phyloP scores from a whole-genome alignment of 1,140 invertebrate genomes.

The Psilanteris sp. region DNA sequence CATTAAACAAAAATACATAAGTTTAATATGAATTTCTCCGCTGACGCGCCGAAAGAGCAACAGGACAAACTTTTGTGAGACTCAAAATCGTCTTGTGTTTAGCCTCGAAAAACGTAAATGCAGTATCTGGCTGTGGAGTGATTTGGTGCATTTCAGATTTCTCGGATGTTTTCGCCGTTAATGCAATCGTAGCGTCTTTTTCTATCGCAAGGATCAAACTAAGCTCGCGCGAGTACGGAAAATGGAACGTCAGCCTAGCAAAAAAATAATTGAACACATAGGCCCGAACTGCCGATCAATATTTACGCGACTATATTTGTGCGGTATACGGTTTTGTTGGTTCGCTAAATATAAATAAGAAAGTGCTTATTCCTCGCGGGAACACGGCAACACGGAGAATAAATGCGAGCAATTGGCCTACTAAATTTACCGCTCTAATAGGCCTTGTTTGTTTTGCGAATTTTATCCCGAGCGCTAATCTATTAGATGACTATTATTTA shows the following conservation, averaged over 20 bases:
- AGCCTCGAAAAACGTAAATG: slow-evolving; percentile 41
- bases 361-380: too few relatives aligned
- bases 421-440: too few relatives aligned
- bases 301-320: slow-evolving; percentile 9
- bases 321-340: not conserved
- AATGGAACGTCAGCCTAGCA: slow-evolving; percentile 6
- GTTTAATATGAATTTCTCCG: slow-evolving; percentile 30
- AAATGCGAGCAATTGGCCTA: too few relatives aligned
- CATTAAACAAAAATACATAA: slow-evolving; percentile 4
- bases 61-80: slow-evolving; percentile 32
- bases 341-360: too few relatives aligned
- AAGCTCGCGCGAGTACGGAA: slow-evolving; percentile 9
- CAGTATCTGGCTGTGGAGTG: slow-evolving; percentile 22
- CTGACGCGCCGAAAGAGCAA: slow-evolving; percentile 28
- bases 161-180: slow-evolving; percentile 41
- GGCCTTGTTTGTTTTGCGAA: slow-evolving; percentile 10
- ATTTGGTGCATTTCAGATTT: slow-evolving; percentile 37
- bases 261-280: slow-evolving; percentile 21
- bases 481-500: slow-evolving; percentile 7
- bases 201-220: slow-evolving; percentile 29
- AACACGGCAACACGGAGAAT: too few relatives aligned
- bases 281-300: slow-evolving; percentile 5
- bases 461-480: too few relatives aligned
- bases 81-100: slow-evolving; percentile 34
- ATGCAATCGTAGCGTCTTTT: slow-evolving; percentile 35